Base-by-base conservation (phyloP, 2,113 vertebrate genomes). In the Rhinogobius similis region DNA sequence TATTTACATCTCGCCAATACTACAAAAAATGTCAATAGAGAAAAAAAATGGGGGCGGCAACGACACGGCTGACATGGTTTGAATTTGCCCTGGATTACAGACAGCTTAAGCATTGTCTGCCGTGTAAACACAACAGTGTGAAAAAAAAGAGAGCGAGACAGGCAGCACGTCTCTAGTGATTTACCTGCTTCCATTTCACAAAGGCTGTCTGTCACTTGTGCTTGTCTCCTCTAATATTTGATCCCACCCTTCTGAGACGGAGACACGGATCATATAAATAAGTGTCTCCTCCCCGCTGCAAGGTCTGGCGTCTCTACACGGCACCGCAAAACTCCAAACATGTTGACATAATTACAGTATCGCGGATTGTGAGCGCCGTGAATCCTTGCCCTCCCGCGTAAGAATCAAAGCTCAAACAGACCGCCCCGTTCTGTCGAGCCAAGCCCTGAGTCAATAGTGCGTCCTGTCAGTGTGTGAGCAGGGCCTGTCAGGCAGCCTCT, bases 391-490 rank as follows among this genome's bases (percentile, higher is more conserved):
- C 87, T 88, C 86, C 84, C 83, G 75, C 74, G 62, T 72, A 75
- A 79, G 27, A 73, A 70, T 70, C 68, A 61, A 59, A 75, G 67
- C 85, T 81, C 68, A 90, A 87, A 82, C 85, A 87, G 82, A 81
- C 70, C 84, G 75, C 86, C 85, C 52, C 73, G 84, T 87, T 77
- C 83, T 87, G 86, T 88, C 85, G 87, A 84, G 72, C 56, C 82
- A 78, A 84, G 67, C 68, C 70, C 67, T 78, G 74, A 86, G 83
- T 91, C 86, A 84, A 84, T 86, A 85, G 75, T 88, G 77, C 79
- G 83, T 86, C 84, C 81, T 86, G 83, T 91, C 86, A 85, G 83
- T 52, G 83, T 52, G 65, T 73, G 82, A 84, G 76, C 68, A 77
- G 75, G 43, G 68, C 66, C 88, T 72, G 85, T 83, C 78, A 83